Conservation (phyloP, 1,140 invertebrate genomes). For the Halesus radiatus region DNA sequence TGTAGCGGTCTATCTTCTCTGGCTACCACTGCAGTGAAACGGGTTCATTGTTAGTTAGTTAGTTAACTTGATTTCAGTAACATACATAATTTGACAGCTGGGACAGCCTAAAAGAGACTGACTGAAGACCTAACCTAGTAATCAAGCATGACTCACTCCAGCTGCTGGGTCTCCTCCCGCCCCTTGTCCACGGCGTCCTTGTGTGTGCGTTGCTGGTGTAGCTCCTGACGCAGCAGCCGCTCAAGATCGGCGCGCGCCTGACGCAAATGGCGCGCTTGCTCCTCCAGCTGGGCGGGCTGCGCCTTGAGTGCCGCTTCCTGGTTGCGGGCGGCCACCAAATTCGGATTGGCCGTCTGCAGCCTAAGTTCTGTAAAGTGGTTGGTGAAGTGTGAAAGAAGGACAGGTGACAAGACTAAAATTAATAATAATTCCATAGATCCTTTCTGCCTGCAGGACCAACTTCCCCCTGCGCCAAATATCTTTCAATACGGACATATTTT, state of each 20-base stretch:
- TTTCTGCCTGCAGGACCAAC: no score
- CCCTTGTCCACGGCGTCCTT: not conserved
- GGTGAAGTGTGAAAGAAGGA: no score
- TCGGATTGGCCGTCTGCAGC: not conserved
- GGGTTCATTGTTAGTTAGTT: no score
- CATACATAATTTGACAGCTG: no score
- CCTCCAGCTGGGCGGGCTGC: not conserved
- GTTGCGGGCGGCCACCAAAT: not conserved
- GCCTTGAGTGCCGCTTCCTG: not conserved
- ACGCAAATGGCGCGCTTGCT: not conserved
- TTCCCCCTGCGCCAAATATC: no score
- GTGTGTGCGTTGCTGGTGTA: not conserved
- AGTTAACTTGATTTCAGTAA: no score
- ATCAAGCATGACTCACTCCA: conserved; percentile 4
- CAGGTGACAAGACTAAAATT: no score
- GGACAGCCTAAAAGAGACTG: not conserved
- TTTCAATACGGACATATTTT: no score
- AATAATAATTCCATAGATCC: no score
- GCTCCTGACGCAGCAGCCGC: not conserved
- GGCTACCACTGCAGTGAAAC: not conserved
- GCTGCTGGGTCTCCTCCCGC: not conserved
- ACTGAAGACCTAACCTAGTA: no score
- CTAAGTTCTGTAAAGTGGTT: not conserved
- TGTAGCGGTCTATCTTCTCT: not conserved
- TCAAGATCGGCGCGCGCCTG: conserved; percentile 4